Conservation (phyloP, 2,888 invertebrate genomes). For the Spisula subtruncata region DNA sequence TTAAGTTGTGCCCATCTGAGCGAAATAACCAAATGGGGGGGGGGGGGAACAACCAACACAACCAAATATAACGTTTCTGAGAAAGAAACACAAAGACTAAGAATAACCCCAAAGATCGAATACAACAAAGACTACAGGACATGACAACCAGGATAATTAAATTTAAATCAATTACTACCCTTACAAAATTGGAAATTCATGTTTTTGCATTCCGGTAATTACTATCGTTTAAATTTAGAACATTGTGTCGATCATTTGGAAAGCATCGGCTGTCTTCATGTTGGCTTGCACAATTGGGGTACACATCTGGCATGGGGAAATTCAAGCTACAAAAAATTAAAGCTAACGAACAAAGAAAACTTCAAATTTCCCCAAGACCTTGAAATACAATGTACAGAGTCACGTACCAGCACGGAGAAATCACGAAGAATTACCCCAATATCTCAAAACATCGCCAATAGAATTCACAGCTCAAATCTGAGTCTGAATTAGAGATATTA, state of each 20-base stretch:
- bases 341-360: conserved; percentile 6
- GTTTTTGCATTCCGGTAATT: neutral
- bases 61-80: too few species aligned
- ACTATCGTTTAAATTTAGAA: neutral
- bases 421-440: too few species aligned
- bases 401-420: neutral
- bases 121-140: neutral
- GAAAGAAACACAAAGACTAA: neutral
- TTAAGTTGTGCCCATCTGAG: too few species aligned
- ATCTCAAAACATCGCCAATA: too few species aligned
- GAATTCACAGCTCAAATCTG: too few species aligned
- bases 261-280: neutral
- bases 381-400: neutral
- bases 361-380: neutral
- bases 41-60: too few species aligned
- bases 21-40: too few species aligned
- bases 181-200: neutral
- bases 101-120: neutral
- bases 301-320: neutral
- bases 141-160: neutral
- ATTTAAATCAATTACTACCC: neutral
- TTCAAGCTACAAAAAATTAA: neutral
- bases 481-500: too few species aligned
- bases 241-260: neutral
- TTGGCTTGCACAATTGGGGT: neutral